Conservation (phyloP, 2,888 invertebrate species). For the Drosophila birchii region DNA sequence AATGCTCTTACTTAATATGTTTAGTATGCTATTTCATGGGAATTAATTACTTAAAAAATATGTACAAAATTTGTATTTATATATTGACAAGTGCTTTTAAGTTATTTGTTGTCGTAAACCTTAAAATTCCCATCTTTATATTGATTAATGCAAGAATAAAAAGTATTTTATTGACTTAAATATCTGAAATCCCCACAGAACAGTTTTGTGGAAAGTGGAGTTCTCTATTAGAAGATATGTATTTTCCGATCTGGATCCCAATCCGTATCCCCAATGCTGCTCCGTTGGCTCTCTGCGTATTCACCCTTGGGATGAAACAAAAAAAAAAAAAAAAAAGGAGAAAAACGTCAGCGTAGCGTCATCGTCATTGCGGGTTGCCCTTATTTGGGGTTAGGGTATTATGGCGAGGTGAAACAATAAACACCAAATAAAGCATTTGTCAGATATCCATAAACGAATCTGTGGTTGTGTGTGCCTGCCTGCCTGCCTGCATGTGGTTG, state of each 20-base stretch:
- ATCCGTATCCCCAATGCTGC: not conserved
- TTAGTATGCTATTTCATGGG: too few relatives aligned
- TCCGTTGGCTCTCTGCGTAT: not conserved
- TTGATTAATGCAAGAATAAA: not conserved
- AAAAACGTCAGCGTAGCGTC: conserved; percentile 34
- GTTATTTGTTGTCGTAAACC: too few relatives aligned
- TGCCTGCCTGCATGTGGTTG: not conserved
- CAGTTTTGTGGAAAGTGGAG: not conserved
- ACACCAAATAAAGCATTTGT: conserved; percentile 77
- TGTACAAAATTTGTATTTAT: not conserved
- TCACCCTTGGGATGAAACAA: conserved; percentile 8
- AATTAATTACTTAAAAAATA: not conserved
- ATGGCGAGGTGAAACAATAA: conserved; percentile 68
- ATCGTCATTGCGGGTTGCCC: conserved; percentile 44
- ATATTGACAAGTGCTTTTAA: not conserved
- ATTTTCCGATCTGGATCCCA: not conserved
- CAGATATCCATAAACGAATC: conserved; percentile 61
- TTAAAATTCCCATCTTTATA: not conserved
- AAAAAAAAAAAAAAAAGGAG: too few relatives aligned
- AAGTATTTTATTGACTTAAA: not conserved
- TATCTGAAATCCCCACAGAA: not conserved
- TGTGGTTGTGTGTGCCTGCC: not conserved
- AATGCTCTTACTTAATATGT: conserved; percentile 6
- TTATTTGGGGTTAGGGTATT: conserved; percentile 62
- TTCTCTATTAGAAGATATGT: not conserved